phyloP scores from a whole-genome alignment of 2,113 vertebrate genomes.

The Microtus ochrogaster region DNA sequence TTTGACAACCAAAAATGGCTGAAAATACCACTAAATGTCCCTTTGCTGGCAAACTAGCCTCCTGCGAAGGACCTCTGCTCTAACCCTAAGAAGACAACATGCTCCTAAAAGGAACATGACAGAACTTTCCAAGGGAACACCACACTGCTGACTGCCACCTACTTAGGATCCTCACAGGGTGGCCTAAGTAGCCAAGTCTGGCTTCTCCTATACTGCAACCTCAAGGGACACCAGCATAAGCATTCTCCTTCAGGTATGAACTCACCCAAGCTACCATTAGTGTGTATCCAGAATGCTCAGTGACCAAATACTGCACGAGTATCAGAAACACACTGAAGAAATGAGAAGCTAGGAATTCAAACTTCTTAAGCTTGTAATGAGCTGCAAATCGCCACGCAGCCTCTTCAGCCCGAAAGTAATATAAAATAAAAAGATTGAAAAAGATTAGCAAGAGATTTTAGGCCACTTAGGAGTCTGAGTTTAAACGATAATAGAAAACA shows the following conservation, averaged over 20 bases:
- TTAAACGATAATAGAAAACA: conserved; percentile 12
- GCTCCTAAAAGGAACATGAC: not conserved
- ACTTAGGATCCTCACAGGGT: not conserved
- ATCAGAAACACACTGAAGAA: not conserved
- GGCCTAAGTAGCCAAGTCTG: not conserved
- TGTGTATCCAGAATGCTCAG: not conserved
- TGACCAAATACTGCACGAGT: not conserved
- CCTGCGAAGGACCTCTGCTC: not conserved
- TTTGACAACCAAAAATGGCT: not conserved
- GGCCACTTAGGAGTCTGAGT: not conserved
- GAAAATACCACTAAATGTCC: not conserved
- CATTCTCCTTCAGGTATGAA: not conserved
- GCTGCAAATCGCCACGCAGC: not conserved
- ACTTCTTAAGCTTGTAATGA: not conserved
- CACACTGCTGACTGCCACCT: not conserved
- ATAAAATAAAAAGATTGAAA: conserved; percentile 16
- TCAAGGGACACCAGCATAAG: not conserved
- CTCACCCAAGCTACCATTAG: not conserved
- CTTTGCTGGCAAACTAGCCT: not conserved
- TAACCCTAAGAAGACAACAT: not conserved
- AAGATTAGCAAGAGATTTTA: not conserved
- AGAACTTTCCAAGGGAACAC: not conserved
- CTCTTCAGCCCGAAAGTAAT: not conserved
- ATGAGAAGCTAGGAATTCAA: not conserved
- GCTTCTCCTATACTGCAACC: not conserved